Evolutionary conservation across 1,140 invertebrate genomes (phyloP), one percentile per base, ranked within the genome.

Genomic region (Chironomus tepperi): DNA sequence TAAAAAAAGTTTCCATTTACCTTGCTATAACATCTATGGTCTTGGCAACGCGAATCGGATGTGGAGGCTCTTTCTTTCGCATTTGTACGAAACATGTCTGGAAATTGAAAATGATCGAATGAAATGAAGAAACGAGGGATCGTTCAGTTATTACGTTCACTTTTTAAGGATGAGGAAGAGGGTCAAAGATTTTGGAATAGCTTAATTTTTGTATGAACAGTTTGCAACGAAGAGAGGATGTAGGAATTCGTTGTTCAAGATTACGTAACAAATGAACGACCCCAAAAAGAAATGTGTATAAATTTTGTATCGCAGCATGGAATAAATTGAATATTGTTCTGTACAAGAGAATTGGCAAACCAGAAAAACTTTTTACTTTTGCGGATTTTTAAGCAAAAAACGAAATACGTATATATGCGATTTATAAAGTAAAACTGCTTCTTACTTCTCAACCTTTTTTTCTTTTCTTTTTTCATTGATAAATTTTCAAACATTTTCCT

Each of bases 11-110:
- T 15, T 57, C n/a, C 16, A 19, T 70, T 70, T 70, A 70, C 65
- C 65, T 88, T 57, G 94, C 93, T 80, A 97, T 94, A 75, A 96
- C 93, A 85, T 97, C 94, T 80, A 97, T 96, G 74, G 93, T 95
- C 85, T 96, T 96, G 73, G 94, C 94, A 78, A 96, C 93, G 78
- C 93, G 87, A 79, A 95, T 95, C 43, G 93, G 93, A 86, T 95
- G 93, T 24, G 93, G 93, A 74, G 92, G 92, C 80, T 94, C 92
- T 83, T 93, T 93, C 83, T 93, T 94, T 77, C 92, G 88, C 80
- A 93, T 88, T 89, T 93, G 90, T 79, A 90, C 88, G 82, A 87
- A 89, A 83, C 86, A 88, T 79, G 86, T 86, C 86, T 88, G 84
- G 74, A 85, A 84, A 81, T 83, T 1, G 79, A 82, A 81, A 67